Percentiles rank a stretch among this genome's conserved stretches.
Evolutionary conservation across 2,888 invertebrate species (phyloP).

Genomic region (Pharmacophagus antenor): DNA sequence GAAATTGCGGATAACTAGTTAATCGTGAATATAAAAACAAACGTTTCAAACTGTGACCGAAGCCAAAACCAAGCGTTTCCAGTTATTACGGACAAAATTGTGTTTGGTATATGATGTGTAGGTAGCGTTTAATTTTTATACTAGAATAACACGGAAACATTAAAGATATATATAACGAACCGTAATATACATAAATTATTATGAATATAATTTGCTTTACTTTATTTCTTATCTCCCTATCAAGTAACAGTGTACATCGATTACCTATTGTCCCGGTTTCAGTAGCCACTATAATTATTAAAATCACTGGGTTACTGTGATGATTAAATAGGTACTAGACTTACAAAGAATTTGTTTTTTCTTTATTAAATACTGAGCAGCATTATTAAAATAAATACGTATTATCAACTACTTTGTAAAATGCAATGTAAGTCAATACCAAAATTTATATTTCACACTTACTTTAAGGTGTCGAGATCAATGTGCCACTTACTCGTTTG

Average conservation of each 20-base stretch:
- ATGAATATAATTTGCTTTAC: not conserved
- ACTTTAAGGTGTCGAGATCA: too few relatives aligned
- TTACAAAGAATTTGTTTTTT: too few relatives aligned
- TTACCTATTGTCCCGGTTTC: conserved; percentile 1
- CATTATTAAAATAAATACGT: too few relatives aligned
- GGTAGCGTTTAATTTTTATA: too few relatives aligned
- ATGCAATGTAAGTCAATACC: too few relatives aligned
- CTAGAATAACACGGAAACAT: too few relatives aligned
- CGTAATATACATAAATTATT: not conserved
- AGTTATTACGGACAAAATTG: not conserved
- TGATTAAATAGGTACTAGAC: too few relatives aligned
- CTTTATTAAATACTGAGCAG: too few relatives aligned
- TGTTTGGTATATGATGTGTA: not conserved
- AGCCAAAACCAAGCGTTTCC: not conserved
- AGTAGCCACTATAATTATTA: not conserved
- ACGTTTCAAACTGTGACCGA: not conserved
- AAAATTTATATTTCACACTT: too few relatives aligned
- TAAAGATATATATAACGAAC: not conserved
- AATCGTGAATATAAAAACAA: not conserved
- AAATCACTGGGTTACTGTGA: not conserved
- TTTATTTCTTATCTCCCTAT: not conserved
- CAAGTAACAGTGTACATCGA: not conserved
- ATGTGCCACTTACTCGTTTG: too few relatives aligned
- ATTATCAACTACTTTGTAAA: too few relatives aligned
- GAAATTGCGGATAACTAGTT: not conserved